Conservation (phyloP, 2,888 invertebrate species). For the Odontocerum albicorne region DNA sequence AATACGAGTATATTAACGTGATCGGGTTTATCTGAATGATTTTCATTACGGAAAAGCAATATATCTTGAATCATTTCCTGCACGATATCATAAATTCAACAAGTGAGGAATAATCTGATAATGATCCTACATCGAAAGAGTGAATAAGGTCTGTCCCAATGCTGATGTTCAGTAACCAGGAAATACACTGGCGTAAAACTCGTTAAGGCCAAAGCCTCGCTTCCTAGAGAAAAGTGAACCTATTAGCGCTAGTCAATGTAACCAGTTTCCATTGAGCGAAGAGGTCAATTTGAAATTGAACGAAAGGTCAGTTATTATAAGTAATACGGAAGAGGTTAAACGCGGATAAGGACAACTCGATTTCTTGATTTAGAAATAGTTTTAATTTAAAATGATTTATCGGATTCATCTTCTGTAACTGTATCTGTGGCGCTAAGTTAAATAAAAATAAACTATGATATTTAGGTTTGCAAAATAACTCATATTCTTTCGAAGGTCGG, state of each 20-base stretch:
- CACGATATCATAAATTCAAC: neutral
- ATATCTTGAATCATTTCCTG: neutral
- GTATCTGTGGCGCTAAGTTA: too few species aligned
- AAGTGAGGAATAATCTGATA: neutral
- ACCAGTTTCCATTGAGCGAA: conserved; percentile 28
- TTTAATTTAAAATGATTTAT: too few species aligned
- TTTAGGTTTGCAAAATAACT: too few species aligned
- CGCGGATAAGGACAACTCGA: neutral
- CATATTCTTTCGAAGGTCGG: too few species aligned
- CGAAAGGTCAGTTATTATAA: conserved; percentile 18
- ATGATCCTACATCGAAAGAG: neutral
- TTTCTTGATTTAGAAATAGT: neutral
- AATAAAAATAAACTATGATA: too few species aligned
- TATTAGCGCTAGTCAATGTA: conserved; percentile 20
- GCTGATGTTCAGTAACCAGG: conserved; percentile 13
- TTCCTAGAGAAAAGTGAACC: conserved; percentile 36
- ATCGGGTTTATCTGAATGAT: too few species aligned
- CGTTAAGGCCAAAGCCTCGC: conserved; percentile 35
- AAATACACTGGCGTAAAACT: neutral
- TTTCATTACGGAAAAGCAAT: too few species aligned
- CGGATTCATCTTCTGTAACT: too few species aligned
- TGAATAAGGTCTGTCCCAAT: conserved; percentile 3
- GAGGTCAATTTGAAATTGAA: conserved; percentile 37
- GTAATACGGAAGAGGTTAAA: neutral
- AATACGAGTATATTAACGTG: too few species aligned